These are phyloP conservation scores for Apotomis turbidana DNA, from an alignment of 2,888 invertebrate species.

Conservation along the genomic window DNA sequence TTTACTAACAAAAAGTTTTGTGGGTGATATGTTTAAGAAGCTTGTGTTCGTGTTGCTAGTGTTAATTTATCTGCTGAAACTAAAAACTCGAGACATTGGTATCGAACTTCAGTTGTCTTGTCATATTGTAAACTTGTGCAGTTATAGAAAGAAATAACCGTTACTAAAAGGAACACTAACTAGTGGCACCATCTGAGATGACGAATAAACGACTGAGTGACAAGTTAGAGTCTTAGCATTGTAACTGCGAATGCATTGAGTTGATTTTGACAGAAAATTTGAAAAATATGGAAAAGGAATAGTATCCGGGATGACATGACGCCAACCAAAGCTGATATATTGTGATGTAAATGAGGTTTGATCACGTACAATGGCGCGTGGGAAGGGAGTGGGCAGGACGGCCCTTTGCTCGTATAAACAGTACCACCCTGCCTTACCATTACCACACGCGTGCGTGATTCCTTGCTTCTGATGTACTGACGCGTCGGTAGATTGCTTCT, in stretches of 20 bases:
- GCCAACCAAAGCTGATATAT: conserved; percentile 71
- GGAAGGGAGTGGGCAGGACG: conserved; percentile 70
- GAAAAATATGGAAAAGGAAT: conserved; percentile 51
- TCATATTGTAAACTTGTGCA: no score
- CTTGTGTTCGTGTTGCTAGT: no score
- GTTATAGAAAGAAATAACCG: no score
- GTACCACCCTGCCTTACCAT: conserved; percentile 57
- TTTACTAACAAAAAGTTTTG: no score
- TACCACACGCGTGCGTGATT: conserved; percentile 49
- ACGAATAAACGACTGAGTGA: no score
- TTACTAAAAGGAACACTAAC: no score
- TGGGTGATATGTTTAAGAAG: no score
- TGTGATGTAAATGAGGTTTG: conserved; percentile 80
- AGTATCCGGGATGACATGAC: conserved; percentile 63
- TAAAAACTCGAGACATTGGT: no score
- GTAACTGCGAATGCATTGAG: conserved; percentile 1
- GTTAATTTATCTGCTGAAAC: no score
- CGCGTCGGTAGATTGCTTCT: conserved; percentile 22
- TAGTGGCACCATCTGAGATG: no score
- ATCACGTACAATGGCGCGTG: conserved; percentile 75
- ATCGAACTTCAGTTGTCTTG: no score
- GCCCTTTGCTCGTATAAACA: conserved; percentile 68
- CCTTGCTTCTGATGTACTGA: conserved; percentile 46
- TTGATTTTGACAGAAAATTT: conserved; percentile 44
- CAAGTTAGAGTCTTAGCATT: no score